phyloP scores from a whole-genome alignment of 1,140 invertebrate species.

The Phenacoccus solenopsis region DNA sequence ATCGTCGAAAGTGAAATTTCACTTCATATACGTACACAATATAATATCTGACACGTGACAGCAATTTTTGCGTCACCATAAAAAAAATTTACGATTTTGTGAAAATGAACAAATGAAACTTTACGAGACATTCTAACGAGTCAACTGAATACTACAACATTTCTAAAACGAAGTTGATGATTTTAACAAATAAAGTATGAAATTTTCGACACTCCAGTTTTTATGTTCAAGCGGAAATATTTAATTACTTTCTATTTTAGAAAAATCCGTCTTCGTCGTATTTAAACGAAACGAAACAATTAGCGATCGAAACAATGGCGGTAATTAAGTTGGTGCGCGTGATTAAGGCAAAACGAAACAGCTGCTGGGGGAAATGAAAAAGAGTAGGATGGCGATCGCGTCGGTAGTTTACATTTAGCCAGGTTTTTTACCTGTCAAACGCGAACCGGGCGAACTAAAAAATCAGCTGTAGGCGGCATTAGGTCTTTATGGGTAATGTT shows the following conservation, averaged over 20 bases:
- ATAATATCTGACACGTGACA: too few relatives aligned
- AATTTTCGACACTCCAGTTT: too few relatives aligned
- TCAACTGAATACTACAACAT: too few relatives aligned
- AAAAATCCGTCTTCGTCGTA: neutral
- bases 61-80: too few relatives aligned
- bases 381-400: neutral
- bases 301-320: neutral
- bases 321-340: neutral
- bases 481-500: neutral
- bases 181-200: too few relatives aligned
- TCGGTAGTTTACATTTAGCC: neutral
- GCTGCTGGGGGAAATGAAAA: neutral
- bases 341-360: neutral
- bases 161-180: too few relatives aligned
- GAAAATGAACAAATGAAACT: too few relatives aligned
- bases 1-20: too few relatives aligned
- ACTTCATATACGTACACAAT: too few relatives aligned
- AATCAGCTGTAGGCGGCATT: neutral
- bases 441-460: neutral
- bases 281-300: neutral
- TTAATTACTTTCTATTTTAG: neutral
- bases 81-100: too few relatives aligned
- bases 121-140: too few relatives aligned
- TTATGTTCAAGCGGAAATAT: too few relatives aligned
- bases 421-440: constrained; percentile 1